Evolutionary conservation across 2,888 invertebrate species (phyloP).

Genomic region (Pterostichus niger): DNA sequence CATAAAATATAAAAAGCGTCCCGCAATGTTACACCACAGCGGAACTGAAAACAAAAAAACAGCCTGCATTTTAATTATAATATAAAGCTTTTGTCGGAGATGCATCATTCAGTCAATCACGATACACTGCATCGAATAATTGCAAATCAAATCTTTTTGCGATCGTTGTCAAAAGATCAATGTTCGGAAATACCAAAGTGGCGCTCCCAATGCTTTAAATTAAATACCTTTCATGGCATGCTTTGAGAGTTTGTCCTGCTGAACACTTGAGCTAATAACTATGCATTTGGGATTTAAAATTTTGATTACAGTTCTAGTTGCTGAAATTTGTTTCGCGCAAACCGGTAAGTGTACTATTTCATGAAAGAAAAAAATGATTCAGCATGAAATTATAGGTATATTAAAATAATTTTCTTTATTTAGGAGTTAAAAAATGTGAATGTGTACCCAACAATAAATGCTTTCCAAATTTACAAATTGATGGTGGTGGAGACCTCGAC

Average conservation of each 20-base stretch:
- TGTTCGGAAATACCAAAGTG: conserved; percentile 20
- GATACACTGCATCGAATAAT: not conserved
- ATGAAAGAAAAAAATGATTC: not conserved
- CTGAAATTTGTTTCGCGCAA: conserved; percentile 14
- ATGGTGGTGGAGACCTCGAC: conserved; percentile 32
- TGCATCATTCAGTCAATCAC: not conserved
- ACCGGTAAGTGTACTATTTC: conserved; percentile 23
- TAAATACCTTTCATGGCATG: not conserved
- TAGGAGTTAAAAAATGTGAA: conserved; percentile 23
- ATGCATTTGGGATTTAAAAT: not conserved
- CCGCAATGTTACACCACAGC: conserved; percentile 19
- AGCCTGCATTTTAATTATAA: conserved; percentile 4
- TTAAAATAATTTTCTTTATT: not conserved
- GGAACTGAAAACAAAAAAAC: conserved; percentile 8
- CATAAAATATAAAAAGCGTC: conserved; percentile 1
- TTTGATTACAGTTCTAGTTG: not conserved
- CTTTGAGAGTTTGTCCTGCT: not conserved
- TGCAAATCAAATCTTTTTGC: conserved; percentile 3
- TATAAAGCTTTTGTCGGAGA: conserved; percentile 4
- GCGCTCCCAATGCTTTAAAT: not conserved
- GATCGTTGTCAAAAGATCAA: not conserved
- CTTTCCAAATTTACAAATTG: conserved; percentile 42
- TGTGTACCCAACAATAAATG: conserved; percentile 45
- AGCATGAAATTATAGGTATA: no score
- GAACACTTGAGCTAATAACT: not conserved